Evolutionary conservation across 2,797 vertebrate genomes (phyloP).

Genomic region (Pantherophis vulpinus): DNA sequence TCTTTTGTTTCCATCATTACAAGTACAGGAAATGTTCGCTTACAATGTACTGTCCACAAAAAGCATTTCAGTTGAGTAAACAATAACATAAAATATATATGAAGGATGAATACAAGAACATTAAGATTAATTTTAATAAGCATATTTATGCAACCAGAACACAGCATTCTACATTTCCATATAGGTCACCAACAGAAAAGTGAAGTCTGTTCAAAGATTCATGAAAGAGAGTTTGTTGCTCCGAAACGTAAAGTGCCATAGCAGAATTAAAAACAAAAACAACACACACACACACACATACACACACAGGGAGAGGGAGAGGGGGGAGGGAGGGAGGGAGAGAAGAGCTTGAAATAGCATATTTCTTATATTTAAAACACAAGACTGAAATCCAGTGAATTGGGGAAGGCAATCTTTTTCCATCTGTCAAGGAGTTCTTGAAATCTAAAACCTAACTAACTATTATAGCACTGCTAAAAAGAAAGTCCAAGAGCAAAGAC

Average conservation of each 20-base stretch:
- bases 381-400: background rate
- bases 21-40: background rate
- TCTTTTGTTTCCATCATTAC: background rate
- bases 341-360: background rate
- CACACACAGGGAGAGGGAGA: background rate
- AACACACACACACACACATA: background rate
- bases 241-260: background rate
- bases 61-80: constrained; percentile 14
- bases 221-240: constrained; percentile 9
- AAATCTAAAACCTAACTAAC: background rate
- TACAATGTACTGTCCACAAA: background rate
- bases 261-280: background rate
- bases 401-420: background rate
- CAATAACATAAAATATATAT: constrained; percentile 14
- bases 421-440: background rate
- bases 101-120: background rate
- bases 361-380: background rate
- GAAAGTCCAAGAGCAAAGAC: background rate
- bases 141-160: background rate
- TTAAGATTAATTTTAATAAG: background rate
- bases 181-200: background rate
- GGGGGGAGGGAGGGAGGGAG: no score
- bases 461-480: background rate
- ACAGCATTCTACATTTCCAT: background rate
- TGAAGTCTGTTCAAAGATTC: background rate